These are phyloP conservation scores for Chloroceryle inda DNA, from an alignment of 2,797 vertebrate genomes.

Conservation along the genomic window DNA sequence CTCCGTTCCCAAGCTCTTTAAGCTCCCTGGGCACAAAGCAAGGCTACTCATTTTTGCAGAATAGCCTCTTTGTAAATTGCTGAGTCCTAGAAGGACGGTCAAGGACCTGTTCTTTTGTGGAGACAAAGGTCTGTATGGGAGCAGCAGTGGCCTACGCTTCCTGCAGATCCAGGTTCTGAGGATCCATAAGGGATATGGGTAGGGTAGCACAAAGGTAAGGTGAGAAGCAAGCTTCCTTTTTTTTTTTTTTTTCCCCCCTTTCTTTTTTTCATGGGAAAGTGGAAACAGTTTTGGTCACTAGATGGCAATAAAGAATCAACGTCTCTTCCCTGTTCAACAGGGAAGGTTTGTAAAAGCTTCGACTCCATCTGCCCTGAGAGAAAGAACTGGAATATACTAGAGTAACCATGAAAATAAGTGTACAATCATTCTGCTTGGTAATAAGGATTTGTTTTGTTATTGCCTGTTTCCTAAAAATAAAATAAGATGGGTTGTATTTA, in stretches of 20 bases:
- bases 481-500: not conserved
- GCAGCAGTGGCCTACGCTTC: not conserved
- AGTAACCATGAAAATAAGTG: not conserved
- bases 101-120: not conserved
- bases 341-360: accelerated
- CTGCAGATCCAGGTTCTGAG: accelerated
- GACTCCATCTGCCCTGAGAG: not conserved
- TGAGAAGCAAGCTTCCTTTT: not conserved
- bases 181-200: accelerated
- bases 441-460: not conserved
- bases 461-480: not conserved
- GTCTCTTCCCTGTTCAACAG: accelerated
- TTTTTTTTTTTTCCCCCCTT: too few species aligned
- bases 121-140: not conserved
- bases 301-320: constrained; percentile 1
- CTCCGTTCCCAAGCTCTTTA: too few species aligned
- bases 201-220: accelerated
- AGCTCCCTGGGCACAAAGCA: not conserved
- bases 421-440: not conserved
- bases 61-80: accelerated
- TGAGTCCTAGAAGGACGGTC: not conserved
- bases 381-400: not conserved
- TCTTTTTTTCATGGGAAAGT: too few species aligned
- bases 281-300: not conserved
- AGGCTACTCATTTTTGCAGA: not conserved